Base-by-base conservation (phyloP, 1,140 invertebrate species). In the Eueides isabella region DNA sequence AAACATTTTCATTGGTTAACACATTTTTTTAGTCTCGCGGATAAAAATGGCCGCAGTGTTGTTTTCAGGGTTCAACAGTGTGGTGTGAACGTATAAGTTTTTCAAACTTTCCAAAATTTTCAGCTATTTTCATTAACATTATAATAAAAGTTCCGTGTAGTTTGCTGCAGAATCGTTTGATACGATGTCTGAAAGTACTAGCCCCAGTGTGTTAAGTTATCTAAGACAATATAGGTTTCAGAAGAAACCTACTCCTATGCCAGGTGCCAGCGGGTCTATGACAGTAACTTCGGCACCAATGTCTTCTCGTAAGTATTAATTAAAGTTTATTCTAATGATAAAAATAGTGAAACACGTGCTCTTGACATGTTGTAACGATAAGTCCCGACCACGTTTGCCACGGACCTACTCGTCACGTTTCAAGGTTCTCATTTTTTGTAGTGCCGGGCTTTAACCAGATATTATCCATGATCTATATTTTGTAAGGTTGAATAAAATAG, bases 221-320 rank as follows among this genome's bases (percentile, higher is more conserved):
- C 84, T 94, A 76, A 90, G 93, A 80, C 92, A 93, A 78, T 94
- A 94, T 75, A 91, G 93, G 75, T 93, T 94, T 86, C 91, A 92
- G 80, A 90, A 83, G 72, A 92, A 89, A 87, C 88, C 91, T 65
- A 91, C 82, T 75, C 73, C 81, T 80, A 55, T 55, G 48, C 48
- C 48, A 55, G 86, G 85, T 44, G 77, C 86, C 23, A 88, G 81
- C 75, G 80, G 80, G 74, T 77, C 86, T n/a, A 81, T 88, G 61
- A 90, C 85, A 67, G 79, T 89, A 64, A 81, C 83, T 71, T 80
- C 86, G 16, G 78, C 83, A 68, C 71, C 90, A 44, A 85, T 86
- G 12, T 79, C 76, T 80, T 84, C 84, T 67, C 85, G 88, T 92
- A 73, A 86, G 86, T 82, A 75, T 28, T 85, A 74, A 61, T 66